phyloP scores from a whole-genome alignment of 2,888 invertebrate species.

The Girardia tigrina region DNA sequence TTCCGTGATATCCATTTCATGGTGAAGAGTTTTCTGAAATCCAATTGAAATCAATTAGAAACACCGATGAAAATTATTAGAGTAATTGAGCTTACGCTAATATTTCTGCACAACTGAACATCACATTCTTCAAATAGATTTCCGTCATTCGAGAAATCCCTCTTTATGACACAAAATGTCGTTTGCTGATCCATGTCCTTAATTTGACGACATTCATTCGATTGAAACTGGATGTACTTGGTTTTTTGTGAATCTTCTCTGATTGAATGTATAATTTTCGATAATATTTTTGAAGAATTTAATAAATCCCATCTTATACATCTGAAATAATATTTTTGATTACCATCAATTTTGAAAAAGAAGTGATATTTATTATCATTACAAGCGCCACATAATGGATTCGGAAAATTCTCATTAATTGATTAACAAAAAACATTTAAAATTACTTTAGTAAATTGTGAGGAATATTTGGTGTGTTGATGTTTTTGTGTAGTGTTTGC shows the following conservation, averaged over 20 bases:
- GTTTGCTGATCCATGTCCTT: background rate
- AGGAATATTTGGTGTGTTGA: too few relatives aligned
- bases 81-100: background rate
- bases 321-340: too few relatives aligned
- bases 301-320: background rate
- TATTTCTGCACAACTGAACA: background rate
- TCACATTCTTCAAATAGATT: background rate
- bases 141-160: background rate
- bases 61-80: background rate
- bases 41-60: background rate
- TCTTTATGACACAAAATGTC: background rate
- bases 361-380: too few relatives aligned
- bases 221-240: background rate
- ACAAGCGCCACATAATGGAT: too few relatives aligned
- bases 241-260: background rate
- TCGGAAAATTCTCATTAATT: too few relatives aligned
- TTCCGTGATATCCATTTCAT: background rate
- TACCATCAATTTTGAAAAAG: too few relatives aligned
- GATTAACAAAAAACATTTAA: too few relatives aligned
- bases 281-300: background rate
- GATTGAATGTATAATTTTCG: background rate
- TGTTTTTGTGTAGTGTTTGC: too few relatives aligned
- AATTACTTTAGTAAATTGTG: too few relatives aligned
- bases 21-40: background rate
- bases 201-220: background rate